Percentiles rank a stretch among this genome's conserved stretches.
These are phyloP conservation scores for Drosophila histrio DNA, from an alignment of 2,888 invertebrate species.

Conservation along the genomic window DNA sequence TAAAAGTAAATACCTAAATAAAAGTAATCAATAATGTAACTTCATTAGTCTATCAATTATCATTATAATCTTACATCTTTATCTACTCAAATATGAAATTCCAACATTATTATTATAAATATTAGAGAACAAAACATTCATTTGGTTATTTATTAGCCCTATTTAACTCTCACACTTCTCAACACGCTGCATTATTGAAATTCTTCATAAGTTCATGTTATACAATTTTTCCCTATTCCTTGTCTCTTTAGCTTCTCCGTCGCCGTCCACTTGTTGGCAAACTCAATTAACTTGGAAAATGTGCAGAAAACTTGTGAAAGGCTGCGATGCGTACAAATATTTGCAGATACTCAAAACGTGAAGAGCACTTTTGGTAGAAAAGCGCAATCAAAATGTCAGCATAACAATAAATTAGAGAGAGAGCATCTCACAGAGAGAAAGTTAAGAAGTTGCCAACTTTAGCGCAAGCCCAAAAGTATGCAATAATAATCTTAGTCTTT, in stretches of 20 bases:
- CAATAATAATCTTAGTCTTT: conserved; percentile 40
- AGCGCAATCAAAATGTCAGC: conserved; percentile 72
- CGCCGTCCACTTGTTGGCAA: conserved; percentile 59
- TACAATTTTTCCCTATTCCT: neutral
- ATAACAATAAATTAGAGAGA: conserved; percentile 61
- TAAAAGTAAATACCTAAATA: no score
- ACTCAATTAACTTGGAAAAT: conserved; percentile 66
- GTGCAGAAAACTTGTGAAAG: conserved; percentile 47
- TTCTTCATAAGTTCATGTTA: conserved; percentile 12
- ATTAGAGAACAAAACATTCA: neutral
- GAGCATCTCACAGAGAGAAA: neutral
- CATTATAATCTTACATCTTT: neutral
- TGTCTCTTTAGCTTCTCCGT: neutral
- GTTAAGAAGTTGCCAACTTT: conserved; percentile 39
- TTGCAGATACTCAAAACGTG: conserved; percentile 56
- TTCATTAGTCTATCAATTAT: neutral
- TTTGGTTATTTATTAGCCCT: conserved; percentile 11
- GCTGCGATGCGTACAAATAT: conserved; percentile 63
- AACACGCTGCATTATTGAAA: conserved; percentile 21
- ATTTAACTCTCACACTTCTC: neutral
- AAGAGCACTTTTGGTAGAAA: conserved; percentile 27
- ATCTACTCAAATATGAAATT: neutral
- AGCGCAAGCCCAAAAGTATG: conserved; percentile 42
- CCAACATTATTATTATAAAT: neutral
- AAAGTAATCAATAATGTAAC: neutral